These are phyloP conservation scores for Otolemur crassicaudatus DNA, from an alignment of 2,797 vertebrate genomes.

Conservation along the genomic window DNA sequence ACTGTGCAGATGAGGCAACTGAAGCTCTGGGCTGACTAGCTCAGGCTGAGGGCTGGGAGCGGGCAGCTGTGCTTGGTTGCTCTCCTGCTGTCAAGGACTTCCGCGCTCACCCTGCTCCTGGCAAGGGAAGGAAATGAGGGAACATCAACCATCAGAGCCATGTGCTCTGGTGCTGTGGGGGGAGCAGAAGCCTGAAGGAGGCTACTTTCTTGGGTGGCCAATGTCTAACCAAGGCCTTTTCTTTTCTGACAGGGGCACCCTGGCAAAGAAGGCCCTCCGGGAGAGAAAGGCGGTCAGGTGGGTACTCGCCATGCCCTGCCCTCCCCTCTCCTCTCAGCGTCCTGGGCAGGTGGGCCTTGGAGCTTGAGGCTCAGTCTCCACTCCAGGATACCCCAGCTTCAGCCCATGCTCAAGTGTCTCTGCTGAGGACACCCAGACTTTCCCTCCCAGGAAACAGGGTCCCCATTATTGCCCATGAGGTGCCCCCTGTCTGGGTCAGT, in stretches of 20 bases:
- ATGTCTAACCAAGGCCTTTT: not conserved
- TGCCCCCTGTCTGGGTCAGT: not conserved
- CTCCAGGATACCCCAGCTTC: accelerated
- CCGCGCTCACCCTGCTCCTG: accelerated
- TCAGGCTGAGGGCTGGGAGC: accelerated
- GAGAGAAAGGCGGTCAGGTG: slow-evolving; percentile 97
- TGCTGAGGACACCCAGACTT: accelerated
- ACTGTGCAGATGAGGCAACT: accelerated
- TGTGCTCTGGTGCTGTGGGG: not conserved
- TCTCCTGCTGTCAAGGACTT: not conserved
- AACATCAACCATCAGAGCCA: accelerated
- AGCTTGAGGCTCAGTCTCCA: not conserved
- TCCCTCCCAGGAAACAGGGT: not conserved
- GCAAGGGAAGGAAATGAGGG: accelerated
- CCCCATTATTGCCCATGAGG: not conserved
- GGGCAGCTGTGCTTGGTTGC: accelerated
- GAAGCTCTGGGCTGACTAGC: not conserved
- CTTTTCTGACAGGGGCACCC: slow-evolving; percentile 93
- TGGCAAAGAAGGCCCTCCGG: slow-evolving; percentile 97
- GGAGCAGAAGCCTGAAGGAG: accelerated
- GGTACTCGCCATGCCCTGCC: not conserved
- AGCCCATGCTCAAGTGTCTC: not conserved
- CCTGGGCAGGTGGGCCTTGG: accelerated
- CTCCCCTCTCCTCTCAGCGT: not conserved
- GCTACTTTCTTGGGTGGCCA: not conserved